phyloP scores from a whole-genome alignment of 2,888 invertebrate species.

The Fabriciana adippe region DNA sequence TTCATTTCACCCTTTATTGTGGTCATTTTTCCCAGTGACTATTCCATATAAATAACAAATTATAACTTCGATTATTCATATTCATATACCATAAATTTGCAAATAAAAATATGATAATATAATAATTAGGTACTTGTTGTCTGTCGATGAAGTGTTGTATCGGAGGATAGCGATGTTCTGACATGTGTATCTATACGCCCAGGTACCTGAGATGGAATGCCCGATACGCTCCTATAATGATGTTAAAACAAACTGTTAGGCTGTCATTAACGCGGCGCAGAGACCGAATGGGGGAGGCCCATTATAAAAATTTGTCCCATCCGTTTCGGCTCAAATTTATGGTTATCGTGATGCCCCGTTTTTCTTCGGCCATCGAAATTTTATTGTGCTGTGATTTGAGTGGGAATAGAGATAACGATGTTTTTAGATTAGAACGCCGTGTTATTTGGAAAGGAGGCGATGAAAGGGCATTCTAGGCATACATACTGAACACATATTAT shows the following conservation, averaged over 20 bases:
- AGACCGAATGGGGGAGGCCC: constrained; percentile 76
- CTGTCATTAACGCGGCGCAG: constrained; percentile 78
- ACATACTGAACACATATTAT: constrained; percentile 29
- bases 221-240: constrained; percentile 80
- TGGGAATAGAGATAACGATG: constrained; percentile 79
- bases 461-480: constrained; percentile 59
- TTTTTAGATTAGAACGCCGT: constrained; percentile 67
- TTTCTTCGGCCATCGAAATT: constrained; percentile 74
- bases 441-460: constrained; percentile 62
- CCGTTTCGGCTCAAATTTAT: constrained; percentile 80
- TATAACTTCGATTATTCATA: no score
- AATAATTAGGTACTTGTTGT: no score
- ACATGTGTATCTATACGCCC: constrained; percentile 58
- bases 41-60: no score
- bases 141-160: background rate
- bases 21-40: no score
- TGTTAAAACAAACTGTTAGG: constrained; percentile 82
- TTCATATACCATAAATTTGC: background rate
- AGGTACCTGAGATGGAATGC: constrained; percentile 75
- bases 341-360: constrained; percentile 77
- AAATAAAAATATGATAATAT: background rate
- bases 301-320: constrained; percentile 83
- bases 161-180: constrained; percentile 44
- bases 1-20: no score
- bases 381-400: constrained; percentile 78